A percentile compares a stretch with the other conserved stretches of the same genome.
phyloP scores from a whole-genome alignment of 1,140 invertebrate species.

The Protaetia brevitarsis region DNA sequence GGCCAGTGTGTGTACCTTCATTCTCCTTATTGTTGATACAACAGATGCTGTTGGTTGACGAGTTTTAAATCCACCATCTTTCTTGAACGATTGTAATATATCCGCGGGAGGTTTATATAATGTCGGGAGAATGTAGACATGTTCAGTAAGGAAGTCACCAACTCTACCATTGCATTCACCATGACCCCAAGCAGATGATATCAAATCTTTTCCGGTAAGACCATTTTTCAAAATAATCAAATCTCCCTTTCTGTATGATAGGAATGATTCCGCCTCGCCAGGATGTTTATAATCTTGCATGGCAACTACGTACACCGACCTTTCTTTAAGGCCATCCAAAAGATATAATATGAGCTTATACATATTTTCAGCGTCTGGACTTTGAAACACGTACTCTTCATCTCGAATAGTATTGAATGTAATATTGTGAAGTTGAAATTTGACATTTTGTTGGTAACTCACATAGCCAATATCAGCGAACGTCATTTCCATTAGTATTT shows the following conservation, averaged over 20 bases:
- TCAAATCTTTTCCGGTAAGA: conserved; percentile 69
- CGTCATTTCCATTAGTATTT: conserved; percentile 82
- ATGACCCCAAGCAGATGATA: conserved; percentile 72
- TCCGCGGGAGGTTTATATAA: conserved; percentile 68
- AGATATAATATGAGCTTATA: conserved; percentile 79
- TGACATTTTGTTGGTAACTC: conserved; percentile 58
- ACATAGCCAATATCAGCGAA: conserved; percentile 83
- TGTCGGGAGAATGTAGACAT: conserved; percentile 83
- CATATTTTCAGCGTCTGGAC: conserved; percentile 84
- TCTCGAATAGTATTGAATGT: conserved; percentile 78
- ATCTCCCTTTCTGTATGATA: conserved; percentile 60
- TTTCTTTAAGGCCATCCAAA: conserved; percentile 80
- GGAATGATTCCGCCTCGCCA: conserved; percentile 55
- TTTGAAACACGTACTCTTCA: conserved; percentile 89
- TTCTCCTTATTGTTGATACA: conserved; percentile 55
- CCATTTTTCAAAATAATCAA: conserved; percentile 76
- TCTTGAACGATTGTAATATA: conserved; percentile 58
- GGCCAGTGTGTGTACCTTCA: conserved; percentile 75
- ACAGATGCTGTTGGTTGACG: conserved; percentile 50
- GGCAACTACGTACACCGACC: conserved; percentile 81
- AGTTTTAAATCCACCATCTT: conserved; percentile 51
- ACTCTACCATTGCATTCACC: conserved; percentile 65
- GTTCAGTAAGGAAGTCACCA: conserved; percentile 84
- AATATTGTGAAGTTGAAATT: conserved; percentile 61
- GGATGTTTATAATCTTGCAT: conserved; percentile 69